Evolutionary conservation across 2,888 invertebrate species (phyloP), one percentile per base, ranked within the genome.

Genomic region (Tanypteryx hageni): DNA sequence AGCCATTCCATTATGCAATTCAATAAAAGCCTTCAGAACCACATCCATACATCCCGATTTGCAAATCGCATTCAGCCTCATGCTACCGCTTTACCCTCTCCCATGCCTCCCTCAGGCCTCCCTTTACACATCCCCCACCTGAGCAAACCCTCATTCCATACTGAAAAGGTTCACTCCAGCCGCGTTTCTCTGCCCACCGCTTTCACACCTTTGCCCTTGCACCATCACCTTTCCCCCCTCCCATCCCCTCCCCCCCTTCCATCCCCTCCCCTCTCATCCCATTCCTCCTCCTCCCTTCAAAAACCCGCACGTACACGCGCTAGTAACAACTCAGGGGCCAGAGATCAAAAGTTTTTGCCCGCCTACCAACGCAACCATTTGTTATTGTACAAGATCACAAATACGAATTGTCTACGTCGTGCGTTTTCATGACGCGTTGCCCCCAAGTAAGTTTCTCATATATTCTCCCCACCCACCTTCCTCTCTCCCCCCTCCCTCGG

Each of bases 1-100:
- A 89, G 89, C 89, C 89, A 89, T 89, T 89, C 89, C 89, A 89
- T 89, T 89, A 89, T 89, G 89, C 89, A 89, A 89, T 89, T 89
- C 89, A 89, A 89, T 89, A 89, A 89, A 89, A 89, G 86, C 89
- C 89, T 44, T 7, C 64, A 31, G 16, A 31, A 58, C 58, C 64
- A 11, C 89, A 61, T n/a, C 89, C 89, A 89, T 89, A 89, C 89
- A 89, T 89, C 89, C 89, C 61, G 89, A 89, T 89, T 89, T 89
- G 89, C 89, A 64, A 89, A 89, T 89, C 89, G 68, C 89, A 89
- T 89, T 31, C 89, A 61, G 31, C 89, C 89, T 31, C 89, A n/a
- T n/a, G 8, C n/a, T 3, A 31, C 44, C 44, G 13, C 82, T 31
- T 16, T 27, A 18, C 16, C 64, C 89, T 44, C 61, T 44, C 61